These are phyloP conservation scores for Drosophila paracracens DNA, from an alignment of 2,888 invertebrate genomes.

Conservation along the genomic window DNA sequence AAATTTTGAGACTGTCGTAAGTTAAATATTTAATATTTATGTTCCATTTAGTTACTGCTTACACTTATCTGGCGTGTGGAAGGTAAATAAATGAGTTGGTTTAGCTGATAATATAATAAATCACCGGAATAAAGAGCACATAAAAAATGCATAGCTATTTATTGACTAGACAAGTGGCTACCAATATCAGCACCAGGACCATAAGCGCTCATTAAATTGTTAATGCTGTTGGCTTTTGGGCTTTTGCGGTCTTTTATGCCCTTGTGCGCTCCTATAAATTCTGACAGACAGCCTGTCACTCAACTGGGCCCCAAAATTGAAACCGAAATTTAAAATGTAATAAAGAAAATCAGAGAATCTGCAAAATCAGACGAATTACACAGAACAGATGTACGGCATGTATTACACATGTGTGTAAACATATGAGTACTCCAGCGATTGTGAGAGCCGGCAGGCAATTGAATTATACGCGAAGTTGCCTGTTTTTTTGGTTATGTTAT, in stretches of 20 bases:
- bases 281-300: constrained; percentile 30
- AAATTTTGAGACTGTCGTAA: background rate
- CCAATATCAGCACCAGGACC: constrained; percentile 16
- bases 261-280: constrained; percentile 6
- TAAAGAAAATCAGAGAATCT: constrained; percentile 34
- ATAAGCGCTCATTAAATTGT: constrained; percentile 70
- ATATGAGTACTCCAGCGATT: constrained; percentile 34
- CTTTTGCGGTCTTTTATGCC: constrained; percentile 25
- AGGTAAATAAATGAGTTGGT: background rate
- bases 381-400: constrained; percentile 9
- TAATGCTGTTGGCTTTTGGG: constrained; percentile 62
- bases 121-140: constrained; percentile 19
- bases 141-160: constrained; percentile 42
- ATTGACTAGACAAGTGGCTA: constrained; percentile 67
- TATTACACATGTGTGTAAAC: constrained; percentile 20
- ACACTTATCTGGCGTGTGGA: background rate
- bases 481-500: constrained; percentile 55
- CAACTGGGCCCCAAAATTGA: constrained; percentile 39
- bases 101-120: background rate
- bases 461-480: constrained; percentile 46
- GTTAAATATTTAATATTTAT: background rate
- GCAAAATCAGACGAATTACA: constrained; percentile 6
- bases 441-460: constrained; percentile 37
- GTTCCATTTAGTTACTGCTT: background rate
- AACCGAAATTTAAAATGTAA: constrained; percentile 55